These are phyloP conservation scores for Amphiduros pacificus DNA, from an alignment of 2,888 invertebrate genomes.

Conservation along the genomic window DNA sequence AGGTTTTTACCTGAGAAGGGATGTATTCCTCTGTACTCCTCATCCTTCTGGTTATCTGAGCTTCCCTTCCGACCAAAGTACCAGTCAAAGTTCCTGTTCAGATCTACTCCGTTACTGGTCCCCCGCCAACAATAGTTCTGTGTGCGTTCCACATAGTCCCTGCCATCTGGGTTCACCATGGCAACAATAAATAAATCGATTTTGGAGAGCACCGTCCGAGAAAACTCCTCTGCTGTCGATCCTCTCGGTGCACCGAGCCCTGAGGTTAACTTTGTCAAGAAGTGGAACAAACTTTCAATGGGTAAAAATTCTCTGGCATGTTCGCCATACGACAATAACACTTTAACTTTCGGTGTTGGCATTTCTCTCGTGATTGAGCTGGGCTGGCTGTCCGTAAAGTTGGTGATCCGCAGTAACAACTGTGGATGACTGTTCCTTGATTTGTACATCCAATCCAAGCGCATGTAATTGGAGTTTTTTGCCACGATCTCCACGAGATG, in stretches of 20 bases:
- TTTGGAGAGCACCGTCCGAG: constrained; percentile 34
- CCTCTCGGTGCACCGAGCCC: constrained; percentile 29
- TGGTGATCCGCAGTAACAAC: constrained; percentile 41
- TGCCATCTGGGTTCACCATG: constrained; percentile 55
- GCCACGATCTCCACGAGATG: constrained; percentile 34
- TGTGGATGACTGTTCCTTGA: constrained; percentile 41
- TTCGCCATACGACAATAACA: constrained; percentile 53
- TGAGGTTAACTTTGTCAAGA: constrained; percentile 40
- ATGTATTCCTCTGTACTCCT: constrained; percentile 49
- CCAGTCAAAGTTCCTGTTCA: constrained; percentile 57
- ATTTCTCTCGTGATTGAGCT: not conserved
- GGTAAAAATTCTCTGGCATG: constrained; percentile 57
- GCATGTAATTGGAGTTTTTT: constrained; percentile 37
- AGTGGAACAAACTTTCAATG: constrained; percentile 46
- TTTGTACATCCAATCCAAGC: constrained; percentile 32
- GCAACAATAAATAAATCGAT: constrained; percentile 49
- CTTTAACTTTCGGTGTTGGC: constrained; percentile 31
- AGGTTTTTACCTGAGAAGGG: constrained; percentile 50
- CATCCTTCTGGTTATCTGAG: constrained; percentile 43
- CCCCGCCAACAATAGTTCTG: constrained; percentile 56
- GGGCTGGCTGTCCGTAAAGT: constrained; percentile 35
- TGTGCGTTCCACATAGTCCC: constrained; percentile 41
- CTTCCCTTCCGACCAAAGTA: constrained; percentile 53
- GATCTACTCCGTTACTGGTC: constrained; percentile 52
- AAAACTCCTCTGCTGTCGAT: constrained; percentile 27